phyloP scores from a whole-genome alignment of 2,797 vertebrate genomes.

The Acestrorhynchus altus region DNA sequence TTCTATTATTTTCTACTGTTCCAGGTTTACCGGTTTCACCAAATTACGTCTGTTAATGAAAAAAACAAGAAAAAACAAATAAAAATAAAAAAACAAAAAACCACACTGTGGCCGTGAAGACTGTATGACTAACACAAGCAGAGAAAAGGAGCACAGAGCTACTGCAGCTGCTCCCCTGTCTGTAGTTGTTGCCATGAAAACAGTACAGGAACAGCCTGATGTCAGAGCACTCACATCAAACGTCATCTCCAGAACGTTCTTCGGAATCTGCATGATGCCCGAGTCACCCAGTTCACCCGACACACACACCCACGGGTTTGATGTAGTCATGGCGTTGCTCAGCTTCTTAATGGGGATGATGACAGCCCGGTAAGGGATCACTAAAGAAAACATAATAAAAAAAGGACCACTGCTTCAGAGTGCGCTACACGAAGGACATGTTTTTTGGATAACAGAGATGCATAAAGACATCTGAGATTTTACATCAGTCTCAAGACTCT shows the following conservation, averaged over 20 bases:
- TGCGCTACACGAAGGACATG: no score
- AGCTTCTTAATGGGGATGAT: slow-evolving; percentile 98
- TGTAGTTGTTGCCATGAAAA: slow-evolving; percentile 30
- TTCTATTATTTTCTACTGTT: not conserved
- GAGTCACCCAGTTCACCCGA: slow-evolving; percentile 95
- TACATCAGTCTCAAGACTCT: not conserved
- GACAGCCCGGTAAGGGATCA: slow-evolving; percentile 92
- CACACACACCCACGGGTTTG: slow-evolving; percentile 96
- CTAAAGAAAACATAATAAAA: slow-evolving; percentile 65
- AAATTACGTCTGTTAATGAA: no score
- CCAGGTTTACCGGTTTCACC: no score
- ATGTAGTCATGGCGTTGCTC: slow-evolving; percentile 94
- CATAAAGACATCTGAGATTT: no score
- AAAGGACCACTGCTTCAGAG: slow-evolving; percentile 14
- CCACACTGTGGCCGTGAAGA: not conserved
- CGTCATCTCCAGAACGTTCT: slow-evolving; percentile 94
- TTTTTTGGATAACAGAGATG: no score
- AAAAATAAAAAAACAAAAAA: not conserved
- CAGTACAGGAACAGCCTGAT: not conserved
- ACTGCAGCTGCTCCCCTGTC: not conserved
- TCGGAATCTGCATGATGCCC: slow-evolving; percentile 90
- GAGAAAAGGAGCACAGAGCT: not conserved
- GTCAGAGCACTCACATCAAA: slow-evolving; percentile 86
- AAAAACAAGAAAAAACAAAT: not conserved
- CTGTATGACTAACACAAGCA: not conserved